Base-by-base conservation (phyloP, 2,888 invertebrate species). In the Campopleginae sp. region DNA sequence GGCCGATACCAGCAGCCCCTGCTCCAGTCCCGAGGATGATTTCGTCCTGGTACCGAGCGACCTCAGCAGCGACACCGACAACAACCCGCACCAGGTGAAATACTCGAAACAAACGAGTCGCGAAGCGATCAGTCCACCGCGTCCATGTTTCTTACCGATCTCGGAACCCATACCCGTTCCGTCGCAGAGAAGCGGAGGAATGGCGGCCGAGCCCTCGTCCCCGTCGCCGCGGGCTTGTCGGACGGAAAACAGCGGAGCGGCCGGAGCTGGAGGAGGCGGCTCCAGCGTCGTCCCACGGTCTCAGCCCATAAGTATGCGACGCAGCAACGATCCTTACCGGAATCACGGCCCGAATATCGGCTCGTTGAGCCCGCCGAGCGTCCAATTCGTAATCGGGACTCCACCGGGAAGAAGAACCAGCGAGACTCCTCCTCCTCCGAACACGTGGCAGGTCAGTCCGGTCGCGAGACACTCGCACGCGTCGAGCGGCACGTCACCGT, bases 311-410 rank as follows among this genome's bases (percentile, higher is more conserved):
- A 97, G 96, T 92, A 97, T 98, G 95, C 96, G 96, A 90, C 95
- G 97, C 82, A 96, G 96, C 85, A 90, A 90, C 68, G 97, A 96
- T 91, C 91, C 94, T 17, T 96, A 96, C 90, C 95, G 96, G 89
- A 96, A 95, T 89, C 91, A 94, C 86, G 95, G 96, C 84, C 96
- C 96, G 88, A 98, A 98, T 94, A 97, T 98, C 88, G 98, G 97
- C 91, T 98, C 98, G 8, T 95, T 98, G 87, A 98, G 98, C 71
- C 98, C 98, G 86, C 98, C 98, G 86, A 96, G 98, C 89, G 96
- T 98, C 75, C 97, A 98, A 92, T 97, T 98, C 94, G 96, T 96
- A 77, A 97, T 98, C 94, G 97, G 98, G 81, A 98, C 98, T 74
- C 98, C 98, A 80, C 98, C 98, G 68, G 96, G 96, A 71, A 94